Base-by-base conservation (phyloP, 2,113 vertebrate genomes). In the Pelmatolapia mariae region DNA sequence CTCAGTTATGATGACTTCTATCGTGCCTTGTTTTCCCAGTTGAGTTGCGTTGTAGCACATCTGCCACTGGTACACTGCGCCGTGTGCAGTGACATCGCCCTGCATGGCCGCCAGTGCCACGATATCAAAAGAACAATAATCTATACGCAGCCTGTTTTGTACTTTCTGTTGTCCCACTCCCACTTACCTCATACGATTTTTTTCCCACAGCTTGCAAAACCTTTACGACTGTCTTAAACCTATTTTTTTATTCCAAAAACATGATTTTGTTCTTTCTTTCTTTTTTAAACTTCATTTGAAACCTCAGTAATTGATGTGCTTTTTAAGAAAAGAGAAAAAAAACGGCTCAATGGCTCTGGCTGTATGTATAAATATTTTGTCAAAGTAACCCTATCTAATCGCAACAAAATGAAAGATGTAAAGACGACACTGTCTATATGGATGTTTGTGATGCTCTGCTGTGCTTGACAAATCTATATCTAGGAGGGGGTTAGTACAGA, bases 11-110 rank as follows among this genome's bases (percentile, higher is more conserved):
- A 80, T 66, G 59, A 90, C 87, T 92, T 91, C 36, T 79, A 61
- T 90, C 85, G 94, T 95, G 94, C 95, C 94, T 96, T 96, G 80
- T 91, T 82, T 80, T 88, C 87, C 90, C 79, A 50, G 54, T 92
- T 81, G 31, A 91, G 89, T 92, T 82, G 63, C 71, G 61, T 87
- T 22, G 15, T 86, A 81, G 63, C 86, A 24, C 24, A 2, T 76
- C 50, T 31, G n/a, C 59, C 26, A 4, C 16, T 16, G 52, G 19
- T 59, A 38, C 4, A 29, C 59, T 1, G 68, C 56, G 26, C 66
- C 53, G 3, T 6, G 78, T 53, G 45, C 86, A 33, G 68, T 40
- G 59, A 68, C 87, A 79, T 86, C 71, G 8, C 47, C 85, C 82
- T 1, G 18, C 66, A 3, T 18, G 45, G 79, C 63, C 10, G 10